Base-by-base conservation (phyloP, 1,140 invertebrate species). In the Homarus americanus region DNA sequence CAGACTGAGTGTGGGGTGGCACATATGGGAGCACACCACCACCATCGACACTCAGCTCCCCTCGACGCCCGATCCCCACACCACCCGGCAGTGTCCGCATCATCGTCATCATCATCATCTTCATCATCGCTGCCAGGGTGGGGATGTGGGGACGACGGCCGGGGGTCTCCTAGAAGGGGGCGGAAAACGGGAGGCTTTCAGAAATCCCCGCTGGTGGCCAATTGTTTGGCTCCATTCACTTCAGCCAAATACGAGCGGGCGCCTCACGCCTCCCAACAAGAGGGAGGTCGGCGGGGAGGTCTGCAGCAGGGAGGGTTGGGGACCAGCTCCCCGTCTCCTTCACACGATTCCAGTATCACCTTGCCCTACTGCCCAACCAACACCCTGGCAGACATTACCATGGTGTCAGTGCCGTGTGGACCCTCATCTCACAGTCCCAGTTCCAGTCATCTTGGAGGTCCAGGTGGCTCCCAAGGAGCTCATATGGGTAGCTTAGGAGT, bases 71-170 rank as follows among this genome's bases (percentile, higher is more conserved):
- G 72, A 34, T 72, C 83, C 44, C 34, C 63, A 9, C 82, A 79
- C 44, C 76, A 90, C 53, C 82, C 88, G 40, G 66, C 88, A 58
- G 63, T 73, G 76, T 90, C 88, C 38, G 79, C 80, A 32, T 83
- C 88, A 40, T 83, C 88, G 15, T 90, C 88, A 34, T 90, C 80
- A 44, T 90, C 87, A 12, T 84, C 82, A 44, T 78, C 75, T 34
- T 87, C 85, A 28, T 79, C 85, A 9, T 87, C 86, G 34, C 53
- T 78, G 53, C 86, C 76, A 80, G 36, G 75, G 49, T 87, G 86
- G 86, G 88, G 88, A 75, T 75, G 80, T 76, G 82, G 88, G 72
- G 88, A 90, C 28, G 88, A 90, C 36, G 82, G 88, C n/a, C 76
- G 82, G 80, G 73, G 84, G 24, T 87, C 88, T 49, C 82, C 80